Evolutionary conservation across 2,113 vertebrate species (phyloP).

Genomic region (Sander lucioperca): DNA sequence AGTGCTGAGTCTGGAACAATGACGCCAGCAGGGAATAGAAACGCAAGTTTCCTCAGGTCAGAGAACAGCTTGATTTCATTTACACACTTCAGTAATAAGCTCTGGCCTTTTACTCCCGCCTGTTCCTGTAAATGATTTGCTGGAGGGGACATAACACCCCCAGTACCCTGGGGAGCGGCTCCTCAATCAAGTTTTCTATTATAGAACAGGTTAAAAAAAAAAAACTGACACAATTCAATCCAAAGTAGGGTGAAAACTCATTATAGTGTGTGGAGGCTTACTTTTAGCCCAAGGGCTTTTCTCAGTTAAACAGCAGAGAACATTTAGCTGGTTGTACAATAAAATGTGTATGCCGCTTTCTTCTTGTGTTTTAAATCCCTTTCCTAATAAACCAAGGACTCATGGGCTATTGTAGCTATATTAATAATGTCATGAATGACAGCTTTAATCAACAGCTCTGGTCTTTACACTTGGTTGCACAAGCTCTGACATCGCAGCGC

Average conservation of each 20-base stretch:
- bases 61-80: conserved; percentile 78
- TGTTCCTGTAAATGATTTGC: conserved; percentile 57
- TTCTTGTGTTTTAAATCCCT: conserved; percentile 45
- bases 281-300: conserved; percentile 55
- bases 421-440: conserved; percentile 41
- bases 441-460: conserved; percentile 46
- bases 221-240: conserved; percentile 72
- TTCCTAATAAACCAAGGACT: conserved; percentile 26
- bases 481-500: conserved; percentile 14
- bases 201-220: conserved; percentile 69
- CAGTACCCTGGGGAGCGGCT: conserved; percentile 47
- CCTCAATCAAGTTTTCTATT: conserved; percentile 77
- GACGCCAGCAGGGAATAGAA: conserved; percentile 57
- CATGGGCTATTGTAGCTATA: conserved; percentile 31
- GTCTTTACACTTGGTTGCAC: conserved; percentile 37
- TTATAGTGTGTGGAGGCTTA: conserved; percentile 56
- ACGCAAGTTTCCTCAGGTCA: conserved; percentile 60
- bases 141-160: conserved; percentile 55
- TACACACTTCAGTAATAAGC: conserved; percentile 73
- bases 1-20: conserved; percentile 50
- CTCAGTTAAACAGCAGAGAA: conserved; percentile 28
- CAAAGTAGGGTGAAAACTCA: conserved; percentile 69
- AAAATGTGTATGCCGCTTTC: conserved; percentile 16
- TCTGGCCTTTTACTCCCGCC: conserved; percentile 45
- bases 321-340: conserved; percentile 31